Percentiles rank a stretch among this genome's conserved stretches.
Conservation (phyloP, 1,140 invertebrate species). For the Drosophila auraria region DNA sequence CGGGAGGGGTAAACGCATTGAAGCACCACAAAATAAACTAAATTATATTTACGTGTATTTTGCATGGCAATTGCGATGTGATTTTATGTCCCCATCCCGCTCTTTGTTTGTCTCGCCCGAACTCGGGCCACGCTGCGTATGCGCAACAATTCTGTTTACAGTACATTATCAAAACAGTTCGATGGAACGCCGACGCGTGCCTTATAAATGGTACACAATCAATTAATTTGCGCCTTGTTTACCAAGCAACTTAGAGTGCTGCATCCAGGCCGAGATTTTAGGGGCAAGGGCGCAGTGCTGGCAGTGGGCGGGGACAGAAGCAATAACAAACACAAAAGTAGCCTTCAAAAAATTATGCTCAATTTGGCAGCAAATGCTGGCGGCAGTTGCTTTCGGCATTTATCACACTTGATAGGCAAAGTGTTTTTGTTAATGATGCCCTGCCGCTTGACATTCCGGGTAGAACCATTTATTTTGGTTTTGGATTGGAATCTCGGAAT, state of each 20-base stretch:
- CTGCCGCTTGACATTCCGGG: conserved; percentile 33
- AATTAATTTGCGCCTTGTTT: conserved; percentile 79
- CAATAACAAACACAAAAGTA: conserved; percentile 52
- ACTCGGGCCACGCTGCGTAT: conserved; percentile 47
- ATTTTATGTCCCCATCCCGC: conserved; percentile 33
- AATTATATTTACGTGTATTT: conserved; percentile 80
- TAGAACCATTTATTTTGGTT: conserved; percentile 44
- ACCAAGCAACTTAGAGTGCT: conserved; percentile 53
- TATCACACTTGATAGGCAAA: conserved; percentile 76
- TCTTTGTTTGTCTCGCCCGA: conserved; percentile 8
- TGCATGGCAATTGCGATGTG: conserved; percentile 72
- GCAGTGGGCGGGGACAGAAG: not conserved
- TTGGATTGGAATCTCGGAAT: conserved; percentile 11
- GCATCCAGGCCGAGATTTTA: not conserved
- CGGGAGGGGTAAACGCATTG: conserved; percentile 43
- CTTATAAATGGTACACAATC: conserved; percentile 81
- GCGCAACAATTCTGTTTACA: conserved; percentile 61
- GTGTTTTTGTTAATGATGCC: conserved; percentile 72
- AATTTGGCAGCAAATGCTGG: conserved; percentile 66
- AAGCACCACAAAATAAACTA: conserved; percentile 72
- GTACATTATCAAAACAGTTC: conserved; percentile 51
- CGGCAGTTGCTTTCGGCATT: conserved; percentile 50
- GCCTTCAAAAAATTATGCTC: conserved; percentile 65
- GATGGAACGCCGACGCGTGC: conserved; percentile 44
- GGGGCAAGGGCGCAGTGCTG: no score